phyloP scores from a whole-genome alignment of 2,888 invertebrate species.

The Thymelicus acteon region DNA sequence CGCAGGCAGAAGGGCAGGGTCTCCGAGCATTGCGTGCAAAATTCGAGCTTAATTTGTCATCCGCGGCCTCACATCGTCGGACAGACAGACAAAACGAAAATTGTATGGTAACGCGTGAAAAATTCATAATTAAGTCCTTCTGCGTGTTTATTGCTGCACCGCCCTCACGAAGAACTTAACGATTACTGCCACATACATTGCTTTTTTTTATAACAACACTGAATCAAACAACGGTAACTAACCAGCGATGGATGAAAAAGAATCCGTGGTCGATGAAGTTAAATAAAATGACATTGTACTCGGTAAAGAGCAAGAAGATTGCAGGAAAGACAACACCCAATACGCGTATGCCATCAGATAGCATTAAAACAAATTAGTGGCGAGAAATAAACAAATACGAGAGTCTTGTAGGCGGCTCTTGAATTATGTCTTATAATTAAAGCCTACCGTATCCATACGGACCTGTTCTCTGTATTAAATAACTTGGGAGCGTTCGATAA shows the following conservation, averaged over 20 bases:
- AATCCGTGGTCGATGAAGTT: not conserved
- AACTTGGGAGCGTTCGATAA: slow-evolving; percentile 60
- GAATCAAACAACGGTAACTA: not conserved
- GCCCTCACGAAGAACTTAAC: slow-evolving; percentile 11
- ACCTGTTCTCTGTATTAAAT: slow-evolving; percentile 51
- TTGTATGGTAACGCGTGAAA: slow-evolving; percentile 54
- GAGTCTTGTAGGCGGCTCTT: slow-evolving; percentile 46
- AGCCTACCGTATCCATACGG: slow-evolving; percentile 59
- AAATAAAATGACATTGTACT: slow-evolving; percentile 2
- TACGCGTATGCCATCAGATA: slow-evolving; percentile 60
- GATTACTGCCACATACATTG: not conserved
- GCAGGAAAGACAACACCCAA: slow-evolving; percentile 35
- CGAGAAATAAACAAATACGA: slow-evolving; percentile 67
- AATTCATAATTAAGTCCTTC: slow-evolving; percentile 62
- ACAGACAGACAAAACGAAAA: slow-evolving; percentile 46
- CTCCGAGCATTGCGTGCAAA: slow-evolving; percentile 56
- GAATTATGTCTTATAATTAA: slow-evolving; percentile 79
- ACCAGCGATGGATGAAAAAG: not conserved
- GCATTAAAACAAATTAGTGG: slow-evolving; percentile 71
- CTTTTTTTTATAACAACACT: not conserved
- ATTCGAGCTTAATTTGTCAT: slow-evolving; percentile 64
- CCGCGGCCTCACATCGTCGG: slow-evolving; percentile 51
- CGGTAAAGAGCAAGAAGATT: slow-evolving; percentile 29
- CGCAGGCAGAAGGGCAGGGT: slow-evolving; percentile 50
- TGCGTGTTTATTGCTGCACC: slow-evolving; percentile 30